Conservation (phyloP, 2,888 invertebrate genomes). For the Platycnemis pennipes region DNA sequence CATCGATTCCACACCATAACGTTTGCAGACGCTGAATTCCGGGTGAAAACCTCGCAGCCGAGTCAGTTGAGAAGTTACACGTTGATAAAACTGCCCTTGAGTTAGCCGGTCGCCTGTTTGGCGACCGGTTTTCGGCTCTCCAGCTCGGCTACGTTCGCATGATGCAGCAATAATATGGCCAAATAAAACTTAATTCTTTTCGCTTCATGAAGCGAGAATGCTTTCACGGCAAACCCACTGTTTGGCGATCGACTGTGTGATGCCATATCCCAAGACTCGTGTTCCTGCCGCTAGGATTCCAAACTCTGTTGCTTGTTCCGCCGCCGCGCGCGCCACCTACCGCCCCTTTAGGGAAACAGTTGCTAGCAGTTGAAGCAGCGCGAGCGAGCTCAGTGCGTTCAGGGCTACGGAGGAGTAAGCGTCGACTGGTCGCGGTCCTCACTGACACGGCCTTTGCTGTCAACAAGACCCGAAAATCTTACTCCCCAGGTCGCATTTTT, state of each 20-base stretch:
- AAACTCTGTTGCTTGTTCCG: constrained; percentile 25
- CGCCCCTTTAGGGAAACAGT: constrained; percentile 34
- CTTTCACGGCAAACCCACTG: neutral
- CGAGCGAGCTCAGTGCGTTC: constrained; percentile 12
- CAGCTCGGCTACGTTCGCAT: neutral
- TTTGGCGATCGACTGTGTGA: neutral
- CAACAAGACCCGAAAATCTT: constrained; percentile 35
- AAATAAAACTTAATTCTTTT: neutral
- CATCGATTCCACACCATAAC: too few relatives aligned
- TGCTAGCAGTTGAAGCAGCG: constrained; percentile 23
- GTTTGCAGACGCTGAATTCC: too few relatives aligned
- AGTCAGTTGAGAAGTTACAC: neutral
- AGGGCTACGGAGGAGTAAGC: neutral
- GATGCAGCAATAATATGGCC: neutral
- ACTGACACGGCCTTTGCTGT: neutral
- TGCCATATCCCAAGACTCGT: neutral
- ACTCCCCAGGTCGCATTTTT: constrained; percentile 15
- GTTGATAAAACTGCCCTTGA: neutral
- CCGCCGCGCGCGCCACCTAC: constrained; percentile 43
- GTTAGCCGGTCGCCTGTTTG: neutral
- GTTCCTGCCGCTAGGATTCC: constrained; percentile 62
- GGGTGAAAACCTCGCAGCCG: too few relatives aligned
- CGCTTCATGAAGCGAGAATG: neutral
- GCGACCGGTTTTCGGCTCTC: too few relatives aligned
- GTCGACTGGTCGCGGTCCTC: neutral